Conservation (phyloP, 2,113 vertebrate species). For the Chaenocephalus aceratus region DNA sequence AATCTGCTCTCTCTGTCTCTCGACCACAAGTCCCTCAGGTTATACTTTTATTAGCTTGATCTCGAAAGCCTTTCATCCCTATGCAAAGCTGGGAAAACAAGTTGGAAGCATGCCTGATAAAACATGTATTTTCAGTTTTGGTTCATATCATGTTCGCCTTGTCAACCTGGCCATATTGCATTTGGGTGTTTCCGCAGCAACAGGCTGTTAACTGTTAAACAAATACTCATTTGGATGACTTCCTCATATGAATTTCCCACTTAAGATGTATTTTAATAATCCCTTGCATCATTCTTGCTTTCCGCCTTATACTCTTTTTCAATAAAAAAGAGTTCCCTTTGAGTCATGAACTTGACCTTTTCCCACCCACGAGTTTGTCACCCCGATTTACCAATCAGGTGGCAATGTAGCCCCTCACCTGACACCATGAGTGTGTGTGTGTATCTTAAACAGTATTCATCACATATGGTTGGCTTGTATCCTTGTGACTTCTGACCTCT, state of each 20-base stretch:
- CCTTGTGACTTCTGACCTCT: conserved; percentile 18
- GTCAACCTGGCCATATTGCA: conserved; percentile 26
- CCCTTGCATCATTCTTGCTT: background rate
- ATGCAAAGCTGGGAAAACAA: conserved; percentile 39
- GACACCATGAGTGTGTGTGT: background rate
- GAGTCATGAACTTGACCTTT: conserved; percentile 17
- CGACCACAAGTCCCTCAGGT: conserved; percentile 45
- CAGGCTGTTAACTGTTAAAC: background rate
- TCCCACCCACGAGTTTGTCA: background rate
- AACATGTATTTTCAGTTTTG: conserved; percentile 24
- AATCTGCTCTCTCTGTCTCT: conserved; percentile 51
- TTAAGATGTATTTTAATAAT: background rate
- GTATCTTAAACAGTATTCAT: conserved; percentile 12
- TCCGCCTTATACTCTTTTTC: background rate
- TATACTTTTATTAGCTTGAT: conserved; percentile 70
- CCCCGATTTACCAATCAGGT: background rate
- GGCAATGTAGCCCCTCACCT: background rate
- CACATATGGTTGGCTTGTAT: conserved; percentile 17
- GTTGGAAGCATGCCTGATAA: background rate
- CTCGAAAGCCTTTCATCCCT: conserved; percentile 53
- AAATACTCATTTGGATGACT: background rate
- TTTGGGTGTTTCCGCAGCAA: conserved; percentile 19
- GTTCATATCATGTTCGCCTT: conserved; percentile 4
- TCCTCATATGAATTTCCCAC: background rate
- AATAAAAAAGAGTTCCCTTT: fast-evolving